These are phyloP conservation scores for Dione juno DNA, from an alignment of 2,888 invertebrate genomes.

Conservation along the genomic window DNA sequence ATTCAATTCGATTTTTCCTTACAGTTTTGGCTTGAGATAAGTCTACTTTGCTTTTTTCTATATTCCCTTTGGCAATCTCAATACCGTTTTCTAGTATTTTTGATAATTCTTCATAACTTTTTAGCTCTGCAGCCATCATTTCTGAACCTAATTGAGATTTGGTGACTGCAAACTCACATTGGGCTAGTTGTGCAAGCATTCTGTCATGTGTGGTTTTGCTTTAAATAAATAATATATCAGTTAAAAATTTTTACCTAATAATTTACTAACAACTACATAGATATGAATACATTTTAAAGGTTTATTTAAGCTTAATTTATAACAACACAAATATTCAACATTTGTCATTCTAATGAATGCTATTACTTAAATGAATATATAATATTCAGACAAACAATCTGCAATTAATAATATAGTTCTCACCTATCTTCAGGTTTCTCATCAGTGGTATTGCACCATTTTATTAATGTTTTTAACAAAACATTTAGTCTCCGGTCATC, in stretches of 20 bases:
- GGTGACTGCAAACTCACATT: slow-evolving; percentile 93
- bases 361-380: too few relatives aligned
- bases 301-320: too few relatives aligned
- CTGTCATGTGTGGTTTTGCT: slow-evolving; percentile 89
- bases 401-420: slow-evolving; percentile 43
- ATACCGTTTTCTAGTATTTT: slow-evolving; percentile 91
- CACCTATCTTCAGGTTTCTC: slow-evolving; percentile 87
- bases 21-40: slow-evolving; percentile 92
- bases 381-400: too few relatives aligned
- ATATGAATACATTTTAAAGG: too few relatives aligned
- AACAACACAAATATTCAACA: too few relatives aligned
- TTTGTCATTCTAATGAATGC: too few relatives aligned
- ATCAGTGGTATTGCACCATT: slow-evolving; percentile 89
- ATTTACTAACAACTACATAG: too few relatives aligned
- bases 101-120: slow-evolving; percentile 91
- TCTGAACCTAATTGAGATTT: slow-evolving; percentile 91
- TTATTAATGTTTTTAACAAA: slow-evolving; percentile 91
- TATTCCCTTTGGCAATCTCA: slow-evolving; percentile 90
- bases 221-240: slow-evolving; percentile 45
- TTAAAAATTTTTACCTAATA: not conserved
- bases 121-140: slow-evolving; percentile 93
- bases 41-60: slow-evolving; percentile 91
- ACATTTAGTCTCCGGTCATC: slow-evolving; percentile 96
- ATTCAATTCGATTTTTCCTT: slow-evolving; percentile 95
- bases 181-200: slow-evolving; percentile 91